A percentile compares a stretch with the other conserved stretches of the same genome.
phyloP scores from a whole-genome alignment of 1,140 invertebrate genomes.

The Aphaenogaster floridana region DNA sequence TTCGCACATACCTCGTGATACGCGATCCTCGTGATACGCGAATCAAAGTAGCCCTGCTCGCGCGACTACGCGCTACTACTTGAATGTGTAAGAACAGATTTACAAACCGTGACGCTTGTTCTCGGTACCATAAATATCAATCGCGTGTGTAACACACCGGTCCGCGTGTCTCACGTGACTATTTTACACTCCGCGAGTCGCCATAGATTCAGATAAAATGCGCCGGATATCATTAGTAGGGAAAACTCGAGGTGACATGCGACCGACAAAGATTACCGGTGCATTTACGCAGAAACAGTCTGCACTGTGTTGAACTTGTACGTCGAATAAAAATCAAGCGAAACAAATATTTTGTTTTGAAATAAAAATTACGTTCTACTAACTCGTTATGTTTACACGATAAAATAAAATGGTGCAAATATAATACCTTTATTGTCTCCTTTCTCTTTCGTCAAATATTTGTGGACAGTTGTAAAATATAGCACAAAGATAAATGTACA shows the following conservation, averaged over 20 bases:
- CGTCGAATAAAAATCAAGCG: neutral
- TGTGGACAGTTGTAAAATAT: constrained; percentile 27
- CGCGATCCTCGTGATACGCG: neutral
- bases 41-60: neutral
- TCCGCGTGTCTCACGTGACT: constrained; percentile 48
- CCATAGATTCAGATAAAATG: constrained; percentile 49
- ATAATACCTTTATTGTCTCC: neutral
- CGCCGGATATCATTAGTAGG: constrained; percentile 44
- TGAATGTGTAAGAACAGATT: constrained; percentile 57
- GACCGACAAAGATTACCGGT: constrained; percentile 35
- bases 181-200: constrained; percentile 25
- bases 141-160: constrained; percentile 49
- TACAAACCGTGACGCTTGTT: constrained; percentile 56
- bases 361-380: neutral
- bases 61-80: neutral
- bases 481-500: constrained; percentile 10
- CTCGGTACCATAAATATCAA: constrained; percentile 67
- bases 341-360: neutral
- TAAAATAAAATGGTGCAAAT: constrained; percentile 1
- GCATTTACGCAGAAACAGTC: constrained; percentile 42
- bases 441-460: constrained; percentile 23
- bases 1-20: neutral
- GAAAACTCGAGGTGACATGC: constrained; percentile 42
- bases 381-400: neutral
- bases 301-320: neutral